Evolutionary conservation across 30 jellyfish, hydroid and myxozoan genomes (phyloP), one percentile per base, ranked within the genome.

Genomic region (Aurelia coerulea): DNA sequence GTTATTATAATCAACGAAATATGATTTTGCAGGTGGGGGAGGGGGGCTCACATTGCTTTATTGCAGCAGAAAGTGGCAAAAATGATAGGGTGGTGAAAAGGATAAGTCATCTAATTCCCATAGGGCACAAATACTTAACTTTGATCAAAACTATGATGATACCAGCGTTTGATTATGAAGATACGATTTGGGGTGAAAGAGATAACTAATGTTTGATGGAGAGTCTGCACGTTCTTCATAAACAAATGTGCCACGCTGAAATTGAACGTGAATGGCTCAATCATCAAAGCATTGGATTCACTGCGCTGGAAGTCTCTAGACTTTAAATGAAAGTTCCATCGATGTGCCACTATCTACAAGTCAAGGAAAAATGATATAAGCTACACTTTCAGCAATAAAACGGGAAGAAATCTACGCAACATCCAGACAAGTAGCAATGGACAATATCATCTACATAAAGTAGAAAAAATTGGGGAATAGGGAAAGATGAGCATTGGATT

Each of bases 161-260:
- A 23, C 29, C 29, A 23, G 0, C 29, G 29, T 23, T 23, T 23
- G 29, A 23, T 23, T 23, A 23, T 23, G 29, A 0, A 23, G 29
- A 23, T 23, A 23, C 29, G 0, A 23, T 23, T 23, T 23, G 29
- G 29, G 29, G 29, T 23, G 29, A 23, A 0, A 60, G 89, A 78
- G 33, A 31, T 49, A 63, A 78, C 65, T 66, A 78, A 78, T 49
- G 89, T 63, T 41, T 63, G 89, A 59, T 39, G 65, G 62, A 78
- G 79, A 78, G 82, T 78, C 83, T 78, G 79, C 89, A 32, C 2
- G 19, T 78, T 41, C 78, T 84, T 62, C 73, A 53, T 84, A 23
- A 84, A 72, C 62, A 82, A 56, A 52, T 84, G 83, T 69, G 93
- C 93, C 71, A 84, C 72, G 88, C 88, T 84, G 65, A 64, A 59